A percentile compares a stretch with the other conserved stretches of the same genome.
Evolutionary conservation across 2,113 vertebrate species (phyloP).

Genomic region (Actenoides hombroni): DNA sequence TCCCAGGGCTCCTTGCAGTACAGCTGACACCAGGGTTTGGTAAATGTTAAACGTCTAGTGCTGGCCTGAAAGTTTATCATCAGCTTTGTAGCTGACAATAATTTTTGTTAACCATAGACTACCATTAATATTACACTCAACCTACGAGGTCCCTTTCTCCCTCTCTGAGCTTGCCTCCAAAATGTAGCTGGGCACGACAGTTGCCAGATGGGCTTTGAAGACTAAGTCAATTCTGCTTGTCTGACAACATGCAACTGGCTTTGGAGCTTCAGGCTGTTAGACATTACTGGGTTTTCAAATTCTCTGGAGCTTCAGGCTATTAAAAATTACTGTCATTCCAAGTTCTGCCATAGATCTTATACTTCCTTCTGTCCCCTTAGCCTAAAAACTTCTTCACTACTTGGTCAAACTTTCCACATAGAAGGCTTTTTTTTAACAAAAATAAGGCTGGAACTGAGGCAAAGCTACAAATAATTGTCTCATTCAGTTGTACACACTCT

Average conservation of each 20-base stretch:
- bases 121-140: not conserved
- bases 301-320: not conserved
- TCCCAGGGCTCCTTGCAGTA: not conserved
- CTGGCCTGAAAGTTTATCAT: not conserved
- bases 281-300: not conserved
- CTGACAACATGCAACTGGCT: not conserved
- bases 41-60: not conserved
- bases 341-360: not conserved
- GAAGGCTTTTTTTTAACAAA: not conserved
- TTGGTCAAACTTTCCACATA: not conserved
- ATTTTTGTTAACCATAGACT: not conserved
- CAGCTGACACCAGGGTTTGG: not conserved
- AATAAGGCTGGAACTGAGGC: not conserved
- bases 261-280: not conserved
- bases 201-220: not conserved
- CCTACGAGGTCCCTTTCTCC: not conserved
- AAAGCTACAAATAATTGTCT: not conserved
- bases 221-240: not conserved
- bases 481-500: not conserved
- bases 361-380: not conserved
- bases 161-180: not conserved
- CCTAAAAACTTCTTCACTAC: not conserved
- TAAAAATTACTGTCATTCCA: not conserved
- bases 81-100: not conserved
- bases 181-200: not conserved